Evolutionary conservation across 2,888 invertebrate species (phyloP), one percentile per base, ranked within the genome.

Genomic region (Sminthurinus aureus): DNA sequence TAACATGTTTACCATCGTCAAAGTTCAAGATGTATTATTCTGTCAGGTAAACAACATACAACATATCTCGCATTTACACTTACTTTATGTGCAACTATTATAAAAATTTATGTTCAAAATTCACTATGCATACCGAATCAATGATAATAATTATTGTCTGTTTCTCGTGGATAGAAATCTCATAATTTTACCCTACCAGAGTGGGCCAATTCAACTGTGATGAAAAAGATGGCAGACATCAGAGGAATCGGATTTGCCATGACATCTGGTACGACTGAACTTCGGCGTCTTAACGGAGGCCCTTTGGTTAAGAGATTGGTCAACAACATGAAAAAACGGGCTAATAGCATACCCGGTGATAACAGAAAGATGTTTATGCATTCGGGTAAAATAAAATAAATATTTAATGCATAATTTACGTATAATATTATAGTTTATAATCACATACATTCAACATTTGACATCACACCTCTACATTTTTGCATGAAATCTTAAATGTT

Each of bases 191-290:
- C 92, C 76, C 90, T 96, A 18, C 96, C 96, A 0, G 91, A 92
- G 75, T 95, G 96, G 95, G 93, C 95, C 0, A 92, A 92, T 66
- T 90, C 91, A 22, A 92, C 95, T 0, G 95, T 91, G 89, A 95
- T 95, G 0, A 91, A 93, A 1, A 92, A 93, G 89, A 90, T 96
- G 91, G 90, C 90, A 71, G 92, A 92, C 69, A 92, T 93, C 15
- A 92, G 94, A 0, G 92, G 92, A 79, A 91, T 94, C 85, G 93
- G 93, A 89, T 92, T 95, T 86, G 93, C 88, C 1, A 89, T 94
- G 74, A 93, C 94, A 89, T 94, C 95, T 0, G 93, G 94, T 89
- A 94, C 94, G 85, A 91, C 92, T 83, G 92, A 93, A 4, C 92
- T 95, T 92, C 94, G 93, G 90, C 92, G 93, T 87, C 92, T 96